Conservation (phyloP, 1,140 invertebrate genomes). For the Oreohelix idahoensis region DNA sequence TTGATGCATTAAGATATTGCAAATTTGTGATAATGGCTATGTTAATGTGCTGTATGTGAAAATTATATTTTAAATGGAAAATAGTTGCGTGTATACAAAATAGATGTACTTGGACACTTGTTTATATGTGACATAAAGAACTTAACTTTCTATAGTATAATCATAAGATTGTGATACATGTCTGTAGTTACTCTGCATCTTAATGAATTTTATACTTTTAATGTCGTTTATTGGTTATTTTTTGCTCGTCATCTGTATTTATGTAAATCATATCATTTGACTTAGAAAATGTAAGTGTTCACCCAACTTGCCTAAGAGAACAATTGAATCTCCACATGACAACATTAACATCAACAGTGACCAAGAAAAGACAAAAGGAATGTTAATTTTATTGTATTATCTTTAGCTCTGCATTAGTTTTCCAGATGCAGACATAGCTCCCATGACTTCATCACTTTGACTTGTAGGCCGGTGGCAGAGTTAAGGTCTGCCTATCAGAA, state of each 20-base stretch:
- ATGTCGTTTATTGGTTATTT: not conserved
- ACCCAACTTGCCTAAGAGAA: not conserved
- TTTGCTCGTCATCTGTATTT: not conserved
- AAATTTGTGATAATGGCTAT: too few species aligned
- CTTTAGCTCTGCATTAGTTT: too few species aligned
- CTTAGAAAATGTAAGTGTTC: not conserved
- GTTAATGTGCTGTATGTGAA: not conserved
- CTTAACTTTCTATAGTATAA: not conserved
- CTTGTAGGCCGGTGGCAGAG: too few species aligned
- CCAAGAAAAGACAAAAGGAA: too few species aligned
- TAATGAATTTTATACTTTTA: not conserved
- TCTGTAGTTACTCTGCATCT: not conserved
- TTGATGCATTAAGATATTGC: too few species aligned
- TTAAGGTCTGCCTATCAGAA: too few species aligned
- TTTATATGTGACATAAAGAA: not conserved
- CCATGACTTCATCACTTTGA: too few species aligned
- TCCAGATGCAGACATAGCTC: too few species aligned
- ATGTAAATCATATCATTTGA: not conserved
- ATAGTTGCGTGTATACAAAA: not conserved
- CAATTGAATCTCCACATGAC: not conserved
- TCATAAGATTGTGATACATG: not conserved
- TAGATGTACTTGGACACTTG: not conserved
- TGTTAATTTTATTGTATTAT: too few species aligned
- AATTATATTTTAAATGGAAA: not conserved
- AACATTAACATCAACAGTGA: too few species aligned